phyloP scores from a whole-genome alignment of 2,888 invertebrate species.

The Scaptomyza parva region DNA sequence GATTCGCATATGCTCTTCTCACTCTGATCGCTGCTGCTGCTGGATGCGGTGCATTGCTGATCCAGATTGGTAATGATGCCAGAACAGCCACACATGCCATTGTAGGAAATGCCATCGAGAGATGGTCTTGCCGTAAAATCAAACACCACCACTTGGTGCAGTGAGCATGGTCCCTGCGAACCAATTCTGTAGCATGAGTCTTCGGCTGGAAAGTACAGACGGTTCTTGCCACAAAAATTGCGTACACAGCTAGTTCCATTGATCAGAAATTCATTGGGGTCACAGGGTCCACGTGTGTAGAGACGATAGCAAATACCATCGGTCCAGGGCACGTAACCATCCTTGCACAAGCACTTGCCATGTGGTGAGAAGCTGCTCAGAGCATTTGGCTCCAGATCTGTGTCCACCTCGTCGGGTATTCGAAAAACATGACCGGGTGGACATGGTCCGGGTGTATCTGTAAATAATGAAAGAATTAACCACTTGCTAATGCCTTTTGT shows the following conservation, averaged over 20 bases:
- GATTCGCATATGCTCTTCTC: constrained; percentile 86
- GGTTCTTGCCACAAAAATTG: constrained; percentile 90
- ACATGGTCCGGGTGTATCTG: constrained; percentile 91
- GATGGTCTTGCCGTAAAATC: constrained; percentile 92
- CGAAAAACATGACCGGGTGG: constrained; percentile 90
- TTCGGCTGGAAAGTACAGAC: constrained; percentile 90
- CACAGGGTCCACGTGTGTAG: constrained; percentile 92
- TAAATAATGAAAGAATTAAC: constrained; percentile 11
- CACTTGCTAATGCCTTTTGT: not conserved
- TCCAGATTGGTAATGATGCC: constrained; percentile 84
- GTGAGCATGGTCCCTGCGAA: constrained; percentile 90
- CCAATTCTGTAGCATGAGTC: constrained; percentile 92
- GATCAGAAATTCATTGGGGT: constrained; percentile 88
- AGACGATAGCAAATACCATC: constrained; percentile 91
- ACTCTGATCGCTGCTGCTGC: constrained; percentile 29
- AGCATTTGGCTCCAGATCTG: constrained; percentile 34
- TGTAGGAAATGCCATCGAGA: constrained; percentile 92
- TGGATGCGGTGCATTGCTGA: constrained; percentile 77
- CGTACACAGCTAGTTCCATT: constrained; percentile 89
- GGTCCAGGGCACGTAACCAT: constrained; percentile 88
- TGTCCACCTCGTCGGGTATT: constrained; percentile 84
- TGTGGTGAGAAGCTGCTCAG: constrained; percentile 74
- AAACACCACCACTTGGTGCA: constrained; percentile 91
- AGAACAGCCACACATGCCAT: constrained; percentile 92
- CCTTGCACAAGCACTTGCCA: constrained; percentile 90